These are phyloP conservation scores for Plutella xylostella DNA, from an alignment of 2,888 invertebrate genomes.

Conservation along the genomic window DNA sequence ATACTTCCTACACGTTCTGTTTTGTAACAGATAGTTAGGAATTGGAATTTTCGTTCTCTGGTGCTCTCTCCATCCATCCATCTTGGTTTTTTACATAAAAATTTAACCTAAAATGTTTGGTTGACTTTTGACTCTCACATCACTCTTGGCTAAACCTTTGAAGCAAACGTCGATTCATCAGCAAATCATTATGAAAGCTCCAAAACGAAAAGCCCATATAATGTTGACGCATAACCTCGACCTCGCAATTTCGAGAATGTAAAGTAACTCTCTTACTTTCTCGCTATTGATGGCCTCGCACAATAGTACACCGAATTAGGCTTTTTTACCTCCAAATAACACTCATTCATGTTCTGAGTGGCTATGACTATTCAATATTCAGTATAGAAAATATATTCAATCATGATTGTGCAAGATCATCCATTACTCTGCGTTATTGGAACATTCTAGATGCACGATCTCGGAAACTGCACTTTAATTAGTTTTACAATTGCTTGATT, in stretches of 20 bases:
- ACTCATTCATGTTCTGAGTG: slow-evolving; percentile 18
- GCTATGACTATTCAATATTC: slow-evolving; percentile 29
- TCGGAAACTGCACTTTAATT: slow-evolving; percentile 7
- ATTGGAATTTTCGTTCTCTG: no score
- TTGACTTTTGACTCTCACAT: no score
- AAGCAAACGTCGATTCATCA: slow-evolving; percentile 34
- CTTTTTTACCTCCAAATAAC: slow-evolving; percentile 26
- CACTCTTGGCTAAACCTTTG: no score
- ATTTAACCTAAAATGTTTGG: no score
- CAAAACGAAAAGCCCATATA: slow-evolving; percentile 1
- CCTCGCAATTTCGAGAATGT: slow-evolving; percentile 22
- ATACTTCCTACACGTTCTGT: no score
- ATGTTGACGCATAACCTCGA: slow-evolving; percentile 40
- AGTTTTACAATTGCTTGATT: slow-evolving; percentile 23
- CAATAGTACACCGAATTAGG: slow-evolving; percentile 34
- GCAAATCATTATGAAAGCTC: slow-evolving; percentile 2
- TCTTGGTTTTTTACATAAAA: no score
- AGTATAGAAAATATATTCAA: slow-evolving; percentile 25
- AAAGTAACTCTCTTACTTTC: slow-evolving; percentile 30
- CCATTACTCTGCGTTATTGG: slow-evolving; percentile 14
- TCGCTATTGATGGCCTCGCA: slow-evolving; percentile 25
- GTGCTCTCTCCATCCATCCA: no score
- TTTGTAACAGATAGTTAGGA: no score
- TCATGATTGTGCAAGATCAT: slow-evolving; percentile 34
- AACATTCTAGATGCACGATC: slow-evolving; percentile 2